Evolutionary conservation across 2,888 invertebrate species (phyloP), one percentile per base, ranked within the genome.

Genomic region (Acanthococcus lagerstroemiae): DNA sequence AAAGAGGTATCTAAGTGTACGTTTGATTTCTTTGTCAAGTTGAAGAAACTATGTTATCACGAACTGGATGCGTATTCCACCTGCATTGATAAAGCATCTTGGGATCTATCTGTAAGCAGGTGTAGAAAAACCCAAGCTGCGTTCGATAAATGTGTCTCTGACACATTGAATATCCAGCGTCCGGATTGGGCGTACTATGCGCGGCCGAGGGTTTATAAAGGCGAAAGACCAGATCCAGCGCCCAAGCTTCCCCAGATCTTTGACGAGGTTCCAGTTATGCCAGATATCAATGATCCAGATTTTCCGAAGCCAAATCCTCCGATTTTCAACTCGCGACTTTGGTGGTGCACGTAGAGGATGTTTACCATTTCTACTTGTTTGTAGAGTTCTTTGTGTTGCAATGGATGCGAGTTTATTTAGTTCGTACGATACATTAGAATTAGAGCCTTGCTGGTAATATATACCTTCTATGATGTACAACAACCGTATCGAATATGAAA

Each of bases 1-100:
- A 93, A 90, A 77, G 87, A 82, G 0, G 93, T 96, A 4, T 96
- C 96, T 0, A 82, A 83, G n/a, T 97, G 96, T 77, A 87, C 92
- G 0, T 72, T 94, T 71, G 84, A 90, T 56, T 95, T 95, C 79
- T 94, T 95, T 73, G 82, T 84, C 12, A 84, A 88, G 74, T 83
- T 97, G 26, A 95, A 95, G 77, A 83, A 84, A 69, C 76, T 82
- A 15, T 97, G 96, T 74, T 76, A 83, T 65, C 81, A 82, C 3
- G 92, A 95, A 77, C 94, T 96, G 74, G 84, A 84, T 72, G 85
- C 87, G 72, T 93, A 93, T 75, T 84, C 87, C 52, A 83, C 83
- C 72, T 97, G 96, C 73, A 74, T 96, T 56, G 92, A 95, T 74
- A 86, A 87, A 75, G 87, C 89, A 67, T 87, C 88, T 65, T 83